These are phyloP conservation scores for Thereva nobilitata DNA, from an alignment of 2,888 invertebrate species.

Conservation along the genomic window DNA sequence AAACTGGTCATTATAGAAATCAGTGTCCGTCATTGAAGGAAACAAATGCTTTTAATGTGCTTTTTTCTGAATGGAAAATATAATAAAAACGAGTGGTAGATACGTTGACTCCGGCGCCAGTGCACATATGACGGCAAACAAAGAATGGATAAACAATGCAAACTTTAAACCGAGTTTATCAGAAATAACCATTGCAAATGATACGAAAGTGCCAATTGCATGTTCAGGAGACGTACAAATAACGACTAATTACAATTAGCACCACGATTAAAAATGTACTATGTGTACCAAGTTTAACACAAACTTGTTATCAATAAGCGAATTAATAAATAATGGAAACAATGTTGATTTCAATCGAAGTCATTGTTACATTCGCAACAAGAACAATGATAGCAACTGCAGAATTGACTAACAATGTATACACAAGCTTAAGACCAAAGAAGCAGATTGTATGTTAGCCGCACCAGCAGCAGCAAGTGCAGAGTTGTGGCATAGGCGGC, in stretches of 20 bases:
- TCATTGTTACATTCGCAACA: constrained; percentile 24
- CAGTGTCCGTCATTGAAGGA: too few species aligned
- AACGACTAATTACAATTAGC: not conserved
- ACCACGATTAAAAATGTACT: constrained; percentile 14
- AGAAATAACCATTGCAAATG: too few species aligned
- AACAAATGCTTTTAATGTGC: constrained; percentile 43
- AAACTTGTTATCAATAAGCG: constrained; percentile 43
- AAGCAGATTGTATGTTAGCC: not conserved
- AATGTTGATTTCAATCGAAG: constrained; percentile 14
- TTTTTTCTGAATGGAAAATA: constrained; percentile 42
- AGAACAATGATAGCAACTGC: constrained; percentile 13
- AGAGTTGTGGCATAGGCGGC: constrained; percentile 39
- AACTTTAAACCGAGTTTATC: not conserved
- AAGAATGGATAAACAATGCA: constrained; percentile 15
- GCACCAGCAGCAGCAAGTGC: not conserved
- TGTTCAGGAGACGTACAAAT: not conserved
- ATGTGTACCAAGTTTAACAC: constrained; percentile 38
- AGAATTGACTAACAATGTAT: not conserved
- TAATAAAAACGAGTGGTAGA: constrained; percentile 45
- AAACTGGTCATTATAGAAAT: too few species aligned
- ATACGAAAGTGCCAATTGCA: not conserved
- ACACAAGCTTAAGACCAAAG: constrained; percentile 1
- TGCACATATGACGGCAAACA: constrained; percentile 42
- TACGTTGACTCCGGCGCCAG: constrained; percentile 48
- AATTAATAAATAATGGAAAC: constrained; percentile 34